Percentiles rank a stretch among this genome's conserved stretches.
Conservation (phyloP, 2,888 invertebrate species). For the Arge pagana region DNA sequence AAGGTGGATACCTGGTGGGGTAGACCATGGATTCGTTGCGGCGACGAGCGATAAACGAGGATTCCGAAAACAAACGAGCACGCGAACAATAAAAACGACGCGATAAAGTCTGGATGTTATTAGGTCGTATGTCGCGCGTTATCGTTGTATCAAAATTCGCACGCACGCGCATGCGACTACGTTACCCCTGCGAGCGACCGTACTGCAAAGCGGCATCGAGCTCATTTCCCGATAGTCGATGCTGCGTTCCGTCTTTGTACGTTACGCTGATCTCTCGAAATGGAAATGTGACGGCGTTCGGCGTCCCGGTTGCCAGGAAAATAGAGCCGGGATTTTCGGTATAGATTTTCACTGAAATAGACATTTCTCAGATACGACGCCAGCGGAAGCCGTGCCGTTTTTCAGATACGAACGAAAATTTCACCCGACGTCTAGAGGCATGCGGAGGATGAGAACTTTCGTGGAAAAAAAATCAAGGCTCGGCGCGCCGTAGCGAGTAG, state of each 20-base stretch:
- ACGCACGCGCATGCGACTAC: conserved; percentile 11
- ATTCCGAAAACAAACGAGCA: conserved; percentile 1
- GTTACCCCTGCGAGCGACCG: conserved; percentile 73
- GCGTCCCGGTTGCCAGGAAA: conserved; percentile 72
- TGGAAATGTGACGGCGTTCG: conserved; percentile 71
- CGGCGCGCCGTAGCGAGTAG: too few relatives aligned
- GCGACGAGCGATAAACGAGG: not conserved
- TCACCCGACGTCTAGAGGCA: too few relatives aligned
- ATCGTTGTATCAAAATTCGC: not conserved
- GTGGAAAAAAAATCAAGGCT: too few relatives aligned
- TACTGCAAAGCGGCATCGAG: conserved; percentile 73
- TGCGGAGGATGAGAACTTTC: too few relatives aligned
- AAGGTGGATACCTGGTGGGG: conserved; percentile 61
- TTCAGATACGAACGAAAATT: too few relatives aligned
- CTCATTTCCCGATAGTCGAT: conserved; percentile 63
- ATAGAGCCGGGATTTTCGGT: conserved; percentile 59
- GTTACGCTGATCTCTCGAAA: conserved; percentile 65
- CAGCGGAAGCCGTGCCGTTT: too few relatives aligned
- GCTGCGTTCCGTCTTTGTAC: conserved; percentile 60
- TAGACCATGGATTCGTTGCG: not conserved
- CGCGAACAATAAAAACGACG: not conserved
- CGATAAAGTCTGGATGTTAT: not conserved
- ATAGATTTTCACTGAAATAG: conserved; percentile 55
- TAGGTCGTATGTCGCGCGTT: not conserved
- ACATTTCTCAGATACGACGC: too few relatives aligned